A percentile compares a stretch with the other conserved stretches of the same genome.
Conservation (phyloP, 1,140 invertebrate species). For the Magallana ariakensis region DNA sequence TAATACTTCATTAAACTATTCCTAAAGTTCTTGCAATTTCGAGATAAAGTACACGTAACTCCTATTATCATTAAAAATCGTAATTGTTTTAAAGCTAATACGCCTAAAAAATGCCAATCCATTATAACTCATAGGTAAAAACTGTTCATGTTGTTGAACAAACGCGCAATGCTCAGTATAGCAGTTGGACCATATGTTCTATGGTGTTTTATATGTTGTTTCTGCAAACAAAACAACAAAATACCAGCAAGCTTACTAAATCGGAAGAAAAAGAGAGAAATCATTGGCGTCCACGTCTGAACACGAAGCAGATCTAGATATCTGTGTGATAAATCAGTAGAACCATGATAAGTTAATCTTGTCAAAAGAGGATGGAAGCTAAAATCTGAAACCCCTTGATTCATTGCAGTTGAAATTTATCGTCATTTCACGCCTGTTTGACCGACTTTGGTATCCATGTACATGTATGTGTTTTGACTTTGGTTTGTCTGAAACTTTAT, state of each 20-base stretch:
- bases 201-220: slow-evolving; percentile 12
- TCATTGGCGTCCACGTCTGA: no score
- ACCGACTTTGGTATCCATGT: slow-evolving; percentile 20
- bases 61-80: no score
- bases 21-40: no score
- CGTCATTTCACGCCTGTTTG: slow-evolving; percentile 13
- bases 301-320: neutral
- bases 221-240: slow-evolving; percentile 14
- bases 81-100: no score
- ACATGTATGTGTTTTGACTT: neutral
- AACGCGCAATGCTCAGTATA: neutral
- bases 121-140: no score
- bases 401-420: slow-evolving; percentile 34
- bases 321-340: neutral
- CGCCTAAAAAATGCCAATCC: no score
- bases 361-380: neutral
- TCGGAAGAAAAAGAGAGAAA: no score
- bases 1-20: no score
- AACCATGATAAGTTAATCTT: slow-evolving; percentile 25
- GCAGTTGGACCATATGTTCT: slow-evolving; percentile 6
- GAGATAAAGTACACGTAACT: no score
- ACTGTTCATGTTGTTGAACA: no score
- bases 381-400: neutral
- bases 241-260: neutral
- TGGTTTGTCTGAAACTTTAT: neutral